Base-by-base conservation (phyloP, 2,797 vertebrate genomes). In the Anas acuta region DNA sequence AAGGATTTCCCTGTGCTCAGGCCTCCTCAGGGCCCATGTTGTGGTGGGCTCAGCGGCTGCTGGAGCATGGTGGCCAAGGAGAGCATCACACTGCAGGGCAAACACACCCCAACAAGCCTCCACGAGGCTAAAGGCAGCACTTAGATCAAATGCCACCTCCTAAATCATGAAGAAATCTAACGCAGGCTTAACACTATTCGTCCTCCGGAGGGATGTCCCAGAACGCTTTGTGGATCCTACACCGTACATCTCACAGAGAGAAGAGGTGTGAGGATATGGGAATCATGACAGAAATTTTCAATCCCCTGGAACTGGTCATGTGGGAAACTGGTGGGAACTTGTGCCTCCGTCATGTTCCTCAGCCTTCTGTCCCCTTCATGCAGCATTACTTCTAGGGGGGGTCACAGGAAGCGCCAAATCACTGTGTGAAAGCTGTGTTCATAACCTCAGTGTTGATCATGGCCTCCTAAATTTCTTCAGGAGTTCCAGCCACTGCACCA, bases 11-110 rank as follows among this genome's bases (percentile, higher is more conserved):
- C 13, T 11, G 4, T 5, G 4, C 35, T 61, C 61, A 80, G 58
- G 19, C 13, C 3, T 43, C 30, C 54, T 87, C 32, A 43, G 47
- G 60, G 8, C 22, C 67, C 49, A 33, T 26, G 56, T 32, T 58
- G 45, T 6, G 18, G 19, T 11, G 58, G 53, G 54, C 35, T 61
- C 16, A 32, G 56, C 10, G 18, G 23, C 30, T 41, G 53, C 32
- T 51, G 60, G 45, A 77, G 45, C 1, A 0, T 0, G 13, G 71
- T 26, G 2, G 2, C 56, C 88, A 21, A 2, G 9, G 54, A 22
- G 8, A 78, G 30, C n/a, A n/a, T 54, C 0, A 0, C n/a, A 32
- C 58, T 0, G 0, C 47, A 53, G 35, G 20, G 18, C 13, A 80
- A 67, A 37, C 39, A 30, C 19, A 72, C 6, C 28, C 49, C 61